Base-by-base conservation (phyloP, 2,888 invertebrate genomes). In the Steinernema carpocapsae region DNA sequence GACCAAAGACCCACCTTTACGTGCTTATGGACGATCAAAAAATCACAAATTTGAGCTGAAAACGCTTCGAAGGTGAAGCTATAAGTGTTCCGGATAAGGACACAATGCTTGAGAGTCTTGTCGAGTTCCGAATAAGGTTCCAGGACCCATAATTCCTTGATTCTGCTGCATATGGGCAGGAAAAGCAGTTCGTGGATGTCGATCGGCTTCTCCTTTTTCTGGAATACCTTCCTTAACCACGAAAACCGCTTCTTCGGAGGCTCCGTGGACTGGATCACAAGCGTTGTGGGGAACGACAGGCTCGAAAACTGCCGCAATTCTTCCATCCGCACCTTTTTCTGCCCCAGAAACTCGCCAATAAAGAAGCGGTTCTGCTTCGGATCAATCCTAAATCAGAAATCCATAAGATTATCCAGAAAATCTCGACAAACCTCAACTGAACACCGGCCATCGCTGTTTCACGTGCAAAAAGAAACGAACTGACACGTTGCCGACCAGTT, bases 161-260 rank as follows among this genome's bases (percentile, higher is more conserved):
- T 52, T 12, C 22, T 22, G 3, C 22, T 52, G 24, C 52, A 52
- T 2, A 32, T 32, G 29, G 29, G 32, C 17, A 64, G 32, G 37
- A 64, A 64, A 14, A 64, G 17, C 64, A 64, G 14, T 17, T 64
- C 64, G 26, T 64, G 64, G 64, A 64, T 64, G 19, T 64, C 32
- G 17, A 64, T 32, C 32, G 32, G 64, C 14, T 64, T 32, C 17
- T 29, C 32, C 17, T 17, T 32, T 32, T 17, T 29, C 32, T 32
- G 26, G 26, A 64, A 17, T 17, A 29, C 17, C 32, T 64, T 64
- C 64, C 26, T 64, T 17, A 64, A 17, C 24, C 10, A 32, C 12
- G 12, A 12, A 6, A 48, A 19, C 24, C 24, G 22, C 14, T 17
- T 32, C 64, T 17, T 14, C 37, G 6, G 48, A 4, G 7, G 4